These are phyloP conservation scores for Omphaloscelis lunosa DNA, from an alignment of 2,888 invertebrate species.

Conservation along the genomic window DNA sequence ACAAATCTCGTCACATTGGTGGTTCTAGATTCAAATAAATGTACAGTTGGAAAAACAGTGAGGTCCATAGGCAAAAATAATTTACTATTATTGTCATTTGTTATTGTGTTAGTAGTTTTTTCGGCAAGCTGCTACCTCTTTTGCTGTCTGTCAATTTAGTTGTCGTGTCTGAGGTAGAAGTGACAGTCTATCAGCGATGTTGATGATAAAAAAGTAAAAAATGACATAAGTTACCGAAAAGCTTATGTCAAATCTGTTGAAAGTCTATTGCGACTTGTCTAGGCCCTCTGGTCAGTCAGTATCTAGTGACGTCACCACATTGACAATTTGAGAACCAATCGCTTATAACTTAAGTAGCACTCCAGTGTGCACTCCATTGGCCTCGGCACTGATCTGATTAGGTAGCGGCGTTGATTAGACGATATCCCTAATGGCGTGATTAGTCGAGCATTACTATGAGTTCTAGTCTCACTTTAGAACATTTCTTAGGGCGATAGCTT, in stretches of 20 bases:
- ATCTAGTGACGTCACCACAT: not conserved
- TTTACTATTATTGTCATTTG: not conserved
- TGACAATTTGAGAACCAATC: not conserved
- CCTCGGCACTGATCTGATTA: slow-evolving; percentile 29
- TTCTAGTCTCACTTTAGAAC: not conserved
- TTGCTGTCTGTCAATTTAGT: not conserved
- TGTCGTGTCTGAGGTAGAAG: not conserved
- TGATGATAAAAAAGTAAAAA: no score
- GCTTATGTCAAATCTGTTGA: not conserved
- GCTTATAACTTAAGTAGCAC: slow-evolving; percentile 3
- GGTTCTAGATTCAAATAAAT: no score
- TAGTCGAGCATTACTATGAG: not conserved
- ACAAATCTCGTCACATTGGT: not conserved
- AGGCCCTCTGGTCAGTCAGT: not conserved
- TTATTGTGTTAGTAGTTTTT: not conserved
- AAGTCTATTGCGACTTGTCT: not conserved
- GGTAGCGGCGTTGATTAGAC: slow-evolving; percentile 22
- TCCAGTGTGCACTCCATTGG: slow-evolving; percentile 9
- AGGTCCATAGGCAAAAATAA: not conserved
- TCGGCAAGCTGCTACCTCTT: not conserved
- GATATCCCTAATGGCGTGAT: slow-evolving; percentile 8
- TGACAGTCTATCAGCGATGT: not conserved
- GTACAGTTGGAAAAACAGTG: not conserved
- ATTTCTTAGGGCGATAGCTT: not conserved
- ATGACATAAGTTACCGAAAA: not conserved